Evolutionary conservation across 2,113 vertebrate species (phyloP), one percentile per base, ranked within the genome.

Genomic region (Paralichthys olivaceus): DNA sequence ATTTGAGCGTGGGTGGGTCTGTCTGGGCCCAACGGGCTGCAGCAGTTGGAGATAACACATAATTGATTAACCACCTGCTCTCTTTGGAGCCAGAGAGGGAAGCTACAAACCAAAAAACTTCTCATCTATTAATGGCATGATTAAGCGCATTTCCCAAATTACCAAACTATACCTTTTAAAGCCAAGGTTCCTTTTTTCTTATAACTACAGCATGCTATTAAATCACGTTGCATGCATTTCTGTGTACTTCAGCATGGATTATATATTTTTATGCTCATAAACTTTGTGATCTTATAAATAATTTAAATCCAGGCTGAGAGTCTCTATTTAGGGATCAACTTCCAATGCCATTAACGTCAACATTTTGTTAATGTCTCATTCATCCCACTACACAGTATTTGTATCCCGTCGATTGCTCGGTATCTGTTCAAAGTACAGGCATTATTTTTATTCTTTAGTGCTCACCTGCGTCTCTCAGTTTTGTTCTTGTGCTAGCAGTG

Each of bases 61-160:
- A 87, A 84, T 81, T 85, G 89, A 90, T 89, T 81, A 89, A 76
- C 75, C 91, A 92, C 84, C 87, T 88, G 81, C 81, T 87, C 84
- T 32, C 79, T 87, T 87, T 81, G 85, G 89, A 89, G 70, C 63
- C 55, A 34, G 71, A 75, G 56, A 69, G 66, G 79, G 71, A 72
- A 63, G 55, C 65, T 51, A n/a, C 75, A 53, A 77, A 86, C 77
- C 26, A 28, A 83, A 89, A 88, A 40, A 9, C 3, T 12, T 40
- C 12, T 13, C 11, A 9, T 40, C 12, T 40, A 13, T 40, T 40
- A 40, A 12, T 40, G 37, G 37, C 9, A 29, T 3, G 28, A 29
- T 29, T 29, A 29, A 29, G 5, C 28, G 28, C 28, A 29, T 29
- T 29, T 29, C 28, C 28, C 5, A 29, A 29, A 29, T 29, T 2